A percentile compares a stretch with the other conserved stretches of the same genome.
phyloP scores from a whole-genome alignment of 2,113 vertebrate species.

The Psephotus haematonotus region DNA sequence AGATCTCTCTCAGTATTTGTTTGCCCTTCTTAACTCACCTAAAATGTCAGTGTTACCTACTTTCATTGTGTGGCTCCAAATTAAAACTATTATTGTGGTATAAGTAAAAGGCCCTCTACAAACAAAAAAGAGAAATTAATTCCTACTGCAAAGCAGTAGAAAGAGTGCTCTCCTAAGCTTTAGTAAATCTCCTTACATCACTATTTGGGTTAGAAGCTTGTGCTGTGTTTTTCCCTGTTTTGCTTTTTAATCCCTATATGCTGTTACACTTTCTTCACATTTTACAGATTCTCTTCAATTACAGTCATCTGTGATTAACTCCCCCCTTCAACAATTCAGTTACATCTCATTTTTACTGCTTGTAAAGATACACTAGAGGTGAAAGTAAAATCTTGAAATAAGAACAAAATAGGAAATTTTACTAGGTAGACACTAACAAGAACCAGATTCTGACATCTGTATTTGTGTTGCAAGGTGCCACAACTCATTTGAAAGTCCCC shows the following conservation, averaged over 20 bases:
- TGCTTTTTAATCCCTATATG: not conserved
- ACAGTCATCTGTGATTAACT: not conserved
- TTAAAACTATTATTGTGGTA: not conserved
- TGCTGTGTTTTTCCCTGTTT: not conserved
- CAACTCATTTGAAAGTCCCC: not conserved
- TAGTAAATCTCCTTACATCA: not conserved
- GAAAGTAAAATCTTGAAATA: not conserved
- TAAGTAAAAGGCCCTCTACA: not conserved
- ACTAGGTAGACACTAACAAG: not conserved
- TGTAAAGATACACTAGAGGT: not conserved
- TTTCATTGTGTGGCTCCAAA: not conserved
- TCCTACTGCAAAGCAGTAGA: not conserved
- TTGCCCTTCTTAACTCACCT: not conserved
- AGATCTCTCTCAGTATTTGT: not conserved
- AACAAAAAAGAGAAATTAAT: not conserved
- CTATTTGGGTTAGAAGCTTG: not conserved
- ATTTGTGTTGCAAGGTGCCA: not conserved
- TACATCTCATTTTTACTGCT: not conserved
- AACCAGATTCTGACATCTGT: not conserved
- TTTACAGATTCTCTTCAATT: not conserved
- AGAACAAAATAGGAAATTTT: not conserved
- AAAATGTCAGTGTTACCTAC: not conserved
- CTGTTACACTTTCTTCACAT: not conserved
- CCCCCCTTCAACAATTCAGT: not conserved
- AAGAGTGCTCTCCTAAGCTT: not conserved